phyloP scores from a whole-genome alignment of 2,888 invertebrate genomes.

The Nowickia ferox region DNA sequence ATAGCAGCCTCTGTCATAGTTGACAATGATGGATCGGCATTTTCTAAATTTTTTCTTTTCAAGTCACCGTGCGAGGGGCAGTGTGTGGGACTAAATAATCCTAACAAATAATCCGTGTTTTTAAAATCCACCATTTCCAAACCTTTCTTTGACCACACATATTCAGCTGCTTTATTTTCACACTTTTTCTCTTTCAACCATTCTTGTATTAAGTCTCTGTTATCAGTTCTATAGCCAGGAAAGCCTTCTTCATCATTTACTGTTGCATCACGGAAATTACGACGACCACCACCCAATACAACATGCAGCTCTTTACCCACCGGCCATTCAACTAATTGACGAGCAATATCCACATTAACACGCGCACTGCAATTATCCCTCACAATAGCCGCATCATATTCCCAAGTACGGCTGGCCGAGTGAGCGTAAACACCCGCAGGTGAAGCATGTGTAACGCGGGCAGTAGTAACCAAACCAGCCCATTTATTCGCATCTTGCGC shows the following conservation, averaged over 20 bases:
- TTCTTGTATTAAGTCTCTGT: constrained; percentile 86
- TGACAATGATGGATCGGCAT: constrained; percentile 85
- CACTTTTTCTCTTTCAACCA: constrained; percentile 85
- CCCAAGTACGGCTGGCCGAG: constrained; percentile 88
- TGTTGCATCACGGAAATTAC: constrained; percentile 77
- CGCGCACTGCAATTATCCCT: constrained; percentile 83
- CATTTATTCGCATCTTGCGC: constrained; percentile 87
- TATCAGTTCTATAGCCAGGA: constrained; percentile 85
- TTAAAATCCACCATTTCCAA: constrained; percentile 80
- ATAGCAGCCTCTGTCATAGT: constrained; percentile 88
- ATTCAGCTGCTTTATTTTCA: constrained; percentile 78
- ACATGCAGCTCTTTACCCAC: constrained; percentile 89
- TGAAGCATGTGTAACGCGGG: constrained; percentile 90
- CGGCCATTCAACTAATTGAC: constrained; percentile 86
- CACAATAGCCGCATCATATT: constrained; percentile 85
- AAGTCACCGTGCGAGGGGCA: constrained; percentile 86
- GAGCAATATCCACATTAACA: constrained; percentile 88
- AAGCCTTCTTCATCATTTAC: constrained; percentile 84
- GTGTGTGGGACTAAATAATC: constrained; percentile 84
- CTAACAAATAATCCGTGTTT: constrained; percentile 85
- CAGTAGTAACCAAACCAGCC: constrained; percentile 89
- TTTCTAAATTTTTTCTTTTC: constrained; percentile 81
- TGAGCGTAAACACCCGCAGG: constrained; percentile 90
- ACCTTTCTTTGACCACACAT: constrained; percentile 76
- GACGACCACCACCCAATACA: constrained; percentile 80